Evolutionary conservation across 1,140 invertebrate species (phyloP).

Genomic region (Drosophila simulans): DNA sequence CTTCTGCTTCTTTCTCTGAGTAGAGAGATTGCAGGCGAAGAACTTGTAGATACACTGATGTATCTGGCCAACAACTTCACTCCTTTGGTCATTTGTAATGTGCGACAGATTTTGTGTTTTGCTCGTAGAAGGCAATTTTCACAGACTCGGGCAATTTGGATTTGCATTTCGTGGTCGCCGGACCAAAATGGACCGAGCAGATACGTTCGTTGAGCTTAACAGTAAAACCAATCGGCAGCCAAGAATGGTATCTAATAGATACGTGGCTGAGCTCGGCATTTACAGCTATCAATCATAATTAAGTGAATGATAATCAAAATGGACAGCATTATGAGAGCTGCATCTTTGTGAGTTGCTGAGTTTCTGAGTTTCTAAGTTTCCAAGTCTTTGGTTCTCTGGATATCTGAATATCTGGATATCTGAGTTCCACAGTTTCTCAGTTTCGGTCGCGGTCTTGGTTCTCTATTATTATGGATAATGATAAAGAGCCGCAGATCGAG

Average conservation of each 20-base stretch:
- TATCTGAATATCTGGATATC: constrained; percentile 9
- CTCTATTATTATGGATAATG: constrained; percentile 75
- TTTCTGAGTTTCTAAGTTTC: constrained; percentile 5
- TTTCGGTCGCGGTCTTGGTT: constrained; percentile 13
- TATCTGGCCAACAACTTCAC: constrained; percentile 8
- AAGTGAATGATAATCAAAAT: constrained; percentile 83
- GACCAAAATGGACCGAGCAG: constrained; percentile 19
- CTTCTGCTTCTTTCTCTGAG: constrained; percentile 17
- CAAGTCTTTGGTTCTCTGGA: neutral
- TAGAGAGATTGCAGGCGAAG: constrained; percentile 2
- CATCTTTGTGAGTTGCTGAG: constrained; percentile 25
- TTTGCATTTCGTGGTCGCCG: constrained; percentile 44
- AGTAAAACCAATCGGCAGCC: constrained; percentile 72
- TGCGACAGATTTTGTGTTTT: constrained; percentile 64
- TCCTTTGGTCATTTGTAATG: constrained; percentile 54
- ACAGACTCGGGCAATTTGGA: constrained; percentile 29
- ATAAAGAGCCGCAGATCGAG: constrained; percentile 72
- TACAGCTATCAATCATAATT: constrained; percentile 84
- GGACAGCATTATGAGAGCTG: constrained; percentile 72
- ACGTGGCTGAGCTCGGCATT: constrained; percentile 62
- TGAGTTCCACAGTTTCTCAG: constrained; percentile 16
- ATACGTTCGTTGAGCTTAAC: constrained; percentile 57
- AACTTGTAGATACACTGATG: constrained; percentile 32
- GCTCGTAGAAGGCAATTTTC: constrained; percentile 31
- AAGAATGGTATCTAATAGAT: constrained; percentile 68